Conservation (phyloP, 2,113 vertebrate species). For the Pachyramphus minor region DNA sequence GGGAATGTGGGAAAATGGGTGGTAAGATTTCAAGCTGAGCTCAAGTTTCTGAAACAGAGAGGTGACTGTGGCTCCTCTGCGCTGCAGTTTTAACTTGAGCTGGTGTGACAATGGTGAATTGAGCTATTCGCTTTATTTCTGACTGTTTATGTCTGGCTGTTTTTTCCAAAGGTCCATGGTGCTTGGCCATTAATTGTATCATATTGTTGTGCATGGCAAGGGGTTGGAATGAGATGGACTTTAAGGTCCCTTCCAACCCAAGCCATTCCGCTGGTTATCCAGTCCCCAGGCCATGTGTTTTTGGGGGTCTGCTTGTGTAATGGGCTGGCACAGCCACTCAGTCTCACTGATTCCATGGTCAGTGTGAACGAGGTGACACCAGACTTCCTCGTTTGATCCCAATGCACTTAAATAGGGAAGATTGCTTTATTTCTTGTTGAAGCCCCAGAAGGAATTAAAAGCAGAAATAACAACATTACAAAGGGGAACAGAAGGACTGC, state of each 20-base stretch:
- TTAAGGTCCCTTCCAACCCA: neutral
- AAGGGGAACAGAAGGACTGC: neutral
- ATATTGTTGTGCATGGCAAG: neutral
- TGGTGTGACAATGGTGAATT: neutral
- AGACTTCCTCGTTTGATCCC: neutral
- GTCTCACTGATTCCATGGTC: neutral
- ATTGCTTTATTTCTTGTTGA: neutral
- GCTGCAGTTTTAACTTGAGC: neutral
- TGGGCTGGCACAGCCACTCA: neutral
- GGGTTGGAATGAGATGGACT: neutral
- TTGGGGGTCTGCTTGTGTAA: neutral
- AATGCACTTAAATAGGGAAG: neutral
- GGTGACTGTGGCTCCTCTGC: neutral
- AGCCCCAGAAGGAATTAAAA: neutral
- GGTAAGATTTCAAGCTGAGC: neutral
- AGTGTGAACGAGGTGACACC: neutral
- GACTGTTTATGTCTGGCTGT: neutral
- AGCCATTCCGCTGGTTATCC: neutral
- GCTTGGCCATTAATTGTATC: neutral
- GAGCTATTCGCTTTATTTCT: neutral
- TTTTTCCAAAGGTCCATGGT: neutral
- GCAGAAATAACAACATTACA: neutral
- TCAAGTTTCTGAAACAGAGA: neutral
- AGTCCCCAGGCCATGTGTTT: neutral
- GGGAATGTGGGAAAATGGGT: fast-evolving